phyloP scores from a whole-genome alignment of 2,797 vertebrate species.

The Oryzias sinensis region DNA sequence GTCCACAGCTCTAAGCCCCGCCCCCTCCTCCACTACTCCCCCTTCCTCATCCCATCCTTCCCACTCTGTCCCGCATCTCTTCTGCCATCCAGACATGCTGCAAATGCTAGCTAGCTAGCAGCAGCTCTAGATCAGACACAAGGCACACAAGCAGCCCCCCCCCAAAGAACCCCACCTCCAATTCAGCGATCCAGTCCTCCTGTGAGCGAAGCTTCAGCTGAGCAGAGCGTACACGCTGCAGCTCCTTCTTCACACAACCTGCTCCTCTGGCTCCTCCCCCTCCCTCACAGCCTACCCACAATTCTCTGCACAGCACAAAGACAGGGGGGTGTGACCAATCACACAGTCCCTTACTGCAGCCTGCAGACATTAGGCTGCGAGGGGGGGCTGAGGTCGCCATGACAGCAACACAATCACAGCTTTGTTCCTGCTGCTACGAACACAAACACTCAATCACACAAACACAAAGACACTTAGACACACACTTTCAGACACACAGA shows the following conservation, averaged over 20 bases:
- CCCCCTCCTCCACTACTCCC: conserved; percentile 79
- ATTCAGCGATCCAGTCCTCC: no score
- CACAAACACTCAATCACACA: no score
- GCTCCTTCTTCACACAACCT: not conserved
- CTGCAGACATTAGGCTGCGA: conserved; percentile 84
- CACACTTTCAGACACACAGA: no score
- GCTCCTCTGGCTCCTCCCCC: not conserved
- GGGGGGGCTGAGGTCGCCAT: conserved; percentile 84
- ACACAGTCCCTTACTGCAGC: conserved; percentile 83
- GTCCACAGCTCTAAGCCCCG: conserved; percentile 80
- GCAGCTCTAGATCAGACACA: not conserved
- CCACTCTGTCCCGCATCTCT: conserved; percentile 12
- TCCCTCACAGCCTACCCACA: conserved; percentile 85
- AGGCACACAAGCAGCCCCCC: not conserved
- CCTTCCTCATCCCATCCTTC: conserved; percentile 6
- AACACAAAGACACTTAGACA: no score
- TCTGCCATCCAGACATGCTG: conserved; percentile 1
- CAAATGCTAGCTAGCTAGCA: conserved; percentile 4
- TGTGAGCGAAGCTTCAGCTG: not conserved
- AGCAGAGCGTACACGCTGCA: not conserved
- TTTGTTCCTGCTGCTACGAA: conserved; percentile 78
- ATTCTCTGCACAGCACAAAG: conserved; percentile 89
- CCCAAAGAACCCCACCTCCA: no score
- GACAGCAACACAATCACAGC: conserved; percentile 69
- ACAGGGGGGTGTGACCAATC: conserved; percentile 97